These are phyloP conservation scores for Sepiola atlantica DNA, from an alignment of 2,888 invertebrate genomes.

Conservation along the genomic window DNA sequence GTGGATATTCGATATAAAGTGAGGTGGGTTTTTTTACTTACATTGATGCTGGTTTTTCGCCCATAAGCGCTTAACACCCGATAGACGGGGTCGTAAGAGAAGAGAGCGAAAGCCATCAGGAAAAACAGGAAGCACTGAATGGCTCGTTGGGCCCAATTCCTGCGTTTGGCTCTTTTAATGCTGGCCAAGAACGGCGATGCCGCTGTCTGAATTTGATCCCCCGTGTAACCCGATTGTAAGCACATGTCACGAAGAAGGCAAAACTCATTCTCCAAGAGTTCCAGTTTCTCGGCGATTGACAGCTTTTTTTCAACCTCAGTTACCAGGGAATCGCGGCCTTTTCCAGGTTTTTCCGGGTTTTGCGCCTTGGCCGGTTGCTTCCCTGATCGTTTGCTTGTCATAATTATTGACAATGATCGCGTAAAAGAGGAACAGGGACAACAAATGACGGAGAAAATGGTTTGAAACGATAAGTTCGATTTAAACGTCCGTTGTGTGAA, in stretches of 20 bases:
- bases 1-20: no score
- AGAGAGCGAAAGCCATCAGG: constrained; percentile 14
- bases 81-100: constrained; percentile 43
- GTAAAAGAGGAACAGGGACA: background rate
- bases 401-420: background rate
- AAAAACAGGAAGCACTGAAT: background rate
- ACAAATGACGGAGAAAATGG: background rate
- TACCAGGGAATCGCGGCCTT: background rate
- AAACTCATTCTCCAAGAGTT: constrained; percentile 60
- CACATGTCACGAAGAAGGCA: constrained; percentile 60
- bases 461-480: background rate
- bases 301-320: constrained; percentile 50
- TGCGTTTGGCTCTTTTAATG: constrained; percentile 50
- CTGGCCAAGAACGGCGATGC: constrained; percentile 56
- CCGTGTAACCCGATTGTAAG: constrained; percentile 58
- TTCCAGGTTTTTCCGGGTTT: background rate
- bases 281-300: constrained; percentile 58
- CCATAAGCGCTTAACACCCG: constrained; percentile 23
- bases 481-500: background rate
- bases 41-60: constrained; percentile 19
- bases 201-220: constrained; percentile 56
- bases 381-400: constrained; percentile 32
- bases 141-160: constrained; percentile 50
- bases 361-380: background rate
- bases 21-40: background rate